Evolutionary conservation across 2,888 invertebrate species (phyloP), one percentile per base, ranked within the genome.

Genomic region (Parnassius smintheus): DNA sequence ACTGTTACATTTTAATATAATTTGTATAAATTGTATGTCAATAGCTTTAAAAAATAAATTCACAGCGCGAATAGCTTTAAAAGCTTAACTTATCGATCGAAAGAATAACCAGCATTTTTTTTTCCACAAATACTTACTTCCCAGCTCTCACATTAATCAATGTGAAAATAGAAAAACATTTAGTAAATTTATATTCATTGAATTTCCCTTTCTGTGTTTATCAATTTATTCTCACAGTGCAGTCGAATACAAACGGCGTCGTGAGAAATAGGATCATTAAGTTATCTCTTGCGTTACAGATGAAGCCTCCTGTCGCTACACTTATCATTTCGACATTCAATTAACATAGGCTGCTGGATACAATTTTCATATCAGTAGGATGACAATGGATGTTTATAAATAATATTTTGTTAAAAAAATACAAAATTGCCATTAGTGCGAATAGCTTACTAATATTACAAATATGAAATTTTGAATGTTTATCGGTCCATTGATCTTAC

Each of bases 231-330:
- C 35, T 52, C 48, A 22, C 9, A 11, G 18, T 18, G 55, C 12
- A 9, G 46, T 46, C 42, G 48, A 46, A 25, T 52, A 60, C 63
- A 58, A 54, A 50, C 59, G 50, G 61, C 56, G 53, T 56, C 56
- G 59, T 64, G 64, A 64, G 64, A 64, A 64, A 64, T 56, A 56
- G 52, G 44, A 64, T 64, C 59, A 60, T 64, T 64, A 64, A 56
- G 56, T 53, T 63, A 63, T 63, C 63, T 59, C 13, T 59, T 49
- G 18, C 22, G 55, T 56, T 46, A 53, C 53, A 42, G 62, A 42
- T 50, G 56, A 64, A 60, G 49, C 60, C 64, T 52, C 52, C 48
- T 53, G 64, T 56, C 60, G 56, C 35, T 56, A 50, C 56, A 59
- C 63, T 63, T 64, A 64, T 64, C 64, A 60, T 56, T 56, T 52